Evolutionary conservation across 2,888 invertebrate species (phyloP).

Genomic region (Gastracanthus pulcherrimus): DNA sequence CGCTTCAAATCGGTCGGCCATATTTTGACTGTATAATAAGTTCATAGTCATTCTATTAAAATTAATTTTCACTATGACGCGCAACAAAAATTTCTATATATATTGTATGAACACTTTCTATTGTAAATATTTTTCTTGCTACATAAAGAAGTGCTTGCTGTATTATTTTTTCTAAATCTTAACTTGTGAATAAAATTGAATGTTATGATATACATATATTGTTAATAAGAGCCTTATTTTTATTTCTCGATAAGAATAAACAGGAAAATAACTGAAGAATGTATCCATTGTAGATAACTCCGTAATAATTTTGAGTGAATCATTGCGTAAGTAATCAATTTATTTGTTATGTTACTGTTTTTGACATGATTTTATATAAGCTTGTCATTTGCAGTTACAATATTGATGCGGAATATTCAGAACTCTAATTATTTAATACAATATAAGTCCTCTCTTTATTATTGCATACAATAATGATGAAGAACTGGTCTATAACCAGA

Average conservation of each 20-base stretch:
- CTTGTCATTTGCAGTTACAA: too few relatives aligned
- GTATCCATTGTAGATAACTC: background rate
- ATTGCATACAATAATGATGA: background rate
- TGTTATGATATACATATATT: background rate
- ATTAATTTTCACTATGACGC: conserved; percentile 54
- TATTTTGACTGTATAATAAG: conserved; percentile 56
- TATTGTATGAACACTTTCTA: background rate
- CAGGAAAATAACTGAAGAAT: background rate
- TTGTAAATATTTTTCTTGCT: conserved; percentile 26
- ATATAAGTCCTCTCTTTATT: background rate
- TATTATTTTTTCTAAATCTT: background rate
- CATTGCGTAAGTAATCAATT: too few relatives aligned
- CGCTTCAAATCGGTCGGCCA: conserved; percentile 25
- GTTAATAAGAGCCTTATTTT: background rate
- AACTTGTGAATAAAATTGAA: background rate
- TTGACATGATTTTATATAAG: too few relatives aligned
- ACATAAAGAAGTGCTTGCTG: background rate
- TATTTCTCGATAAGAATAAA: background rate
- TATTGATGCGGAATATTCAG: too few relatives aligned
- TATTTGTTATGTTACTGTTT: too few relatives aligned
- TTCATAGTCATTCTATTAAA: conserved; percentile 55
- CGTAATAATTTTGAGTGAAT: too few relatives aligned
- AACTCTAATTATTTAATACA: too few relatives aligned
- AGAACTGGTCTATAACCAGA: background rate
- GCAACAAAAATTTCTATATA: conserved; percentile 26